These are phyloP conservation scores for Sphaeramia orbicularis DNA, from an alignment of 2,797 vertebrate genomes.

Conservation along the genomic window DNA sequence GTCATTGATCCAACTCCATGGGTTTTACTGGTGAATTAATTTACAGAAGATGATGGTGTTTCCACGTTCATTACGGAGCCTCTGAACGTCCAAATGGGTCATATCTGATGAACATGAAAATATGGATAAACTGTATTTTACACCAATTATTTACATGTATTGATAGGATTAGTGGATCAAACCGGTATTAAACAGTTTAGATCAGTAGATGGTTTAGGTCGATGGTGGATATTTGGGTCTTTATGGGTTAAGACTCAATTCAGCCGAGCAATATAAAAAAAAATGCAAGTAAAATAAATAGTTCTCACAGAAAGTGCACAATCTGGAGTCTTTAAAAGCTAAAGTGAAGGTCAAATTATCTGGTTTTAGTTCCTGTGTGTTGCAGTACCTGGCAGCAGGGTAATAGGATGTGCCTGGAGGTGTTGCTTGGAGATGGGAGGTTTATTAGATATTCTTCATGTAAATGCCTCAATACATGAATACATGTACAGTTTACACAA, in stretches of 20 bases:
- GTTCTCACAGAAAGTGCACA: constrained; percentile 25
- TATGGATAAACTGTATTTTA: no score
- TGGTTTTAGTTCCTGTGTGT: constrained; percentile 48
- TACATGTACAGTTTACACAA: constrained; percentile 55
- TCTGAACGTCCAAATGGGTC: no score
- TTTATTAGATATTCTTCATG: constrained; percentile 61
- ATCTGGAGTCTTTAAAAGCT: constrained; percentile 45
- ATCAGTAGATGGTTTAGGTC: no score
- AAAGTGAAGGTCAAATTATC: constrained; percentile 47
- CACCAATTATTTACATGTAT: no score
- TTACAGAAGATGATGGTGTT: no score
- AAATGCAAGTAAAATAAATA: constrained; percentile 13
- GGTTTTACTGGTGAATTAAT: no score
- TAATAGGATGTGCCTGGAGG: constrained; percentile 56
- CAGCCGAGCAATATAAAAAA: constrained; percentile 13
- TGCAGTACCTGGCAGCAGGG: constrained; percentile 50
- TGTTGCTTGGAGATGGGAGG: constrained; percentile 56
- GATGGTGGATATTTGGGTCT: no score
- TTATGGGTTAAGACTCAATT: constrained; percentile 3
- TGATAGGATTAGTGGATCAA: no score
- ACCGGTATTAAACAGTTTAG: no score
- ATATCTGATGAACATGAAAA: no score
- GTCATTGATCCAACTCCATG: no score
- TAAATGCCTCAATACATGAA: constrained; percentile 45
- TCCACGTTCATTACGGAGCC: no score